Percentiles rank a stretch among this genome's conserved stretches.
Evolutionary conservation across 2,888 invertebrate species (phyloP).

Genomic region (Temnothorax unifasciatus): DNA sequence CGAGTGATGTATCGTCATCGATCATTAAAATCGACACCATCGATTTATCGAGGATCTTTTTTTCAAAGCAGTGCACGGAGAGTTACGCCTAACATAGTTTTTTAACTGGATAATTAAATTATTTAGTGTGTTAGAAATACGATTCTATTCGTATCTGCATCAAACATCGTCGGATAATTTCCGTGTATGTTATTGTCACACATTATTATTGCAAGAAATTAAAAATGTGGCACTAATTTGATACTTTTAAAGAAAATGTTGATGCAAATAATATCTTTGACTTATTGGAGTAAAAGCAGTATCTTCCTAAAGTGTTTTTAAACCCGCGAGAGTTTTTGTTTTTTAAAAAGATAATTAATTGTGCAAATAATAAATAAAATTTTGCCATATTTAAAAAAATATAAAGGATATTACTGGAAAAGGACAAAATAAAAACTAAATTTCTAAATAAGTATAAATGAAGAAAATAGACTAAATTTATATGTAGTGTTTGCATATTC

Average conservation of each 20-base stretch:
- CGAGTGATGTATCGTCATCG: background rate
- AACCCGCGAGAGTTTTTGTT: background rate
- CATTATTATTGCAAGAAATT: background rate
- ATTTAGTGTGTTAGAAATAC: background rate
- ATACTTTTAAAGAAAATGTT: background rate
- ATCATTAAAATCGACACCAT: background rate
- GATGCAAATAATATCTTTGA: background rate
- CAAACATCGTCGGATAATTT: background rate
- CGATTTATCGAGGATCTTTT: background rate
- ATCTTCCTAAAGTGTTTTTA: background rate
- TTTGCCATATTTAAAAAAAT: background rate
- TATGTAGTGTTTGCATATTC: background rate
- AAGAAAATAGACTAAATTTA: background rate
- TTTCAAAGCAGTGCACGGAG: background rate
- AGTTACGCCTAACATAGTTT: background rate
- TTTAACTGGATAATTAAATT: slow-evolving; percentile 1
- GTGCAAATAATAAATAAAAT: background rate
- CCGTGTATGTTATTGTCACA: background rate
- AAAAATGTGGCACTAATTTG: background rate
- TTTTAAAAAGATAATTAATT: background rate
- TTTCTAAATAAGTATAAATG: background rate
- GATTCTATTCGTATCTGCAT: background rate
- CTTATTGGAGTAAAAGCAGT: background rate
- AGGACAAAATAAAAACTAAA: background rate
- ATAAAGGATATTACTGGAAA: background rate